phyloP scores from a whole-genome alignment of 2,888 invertebrate species.

The Pediacus dermestoides region DNA sequence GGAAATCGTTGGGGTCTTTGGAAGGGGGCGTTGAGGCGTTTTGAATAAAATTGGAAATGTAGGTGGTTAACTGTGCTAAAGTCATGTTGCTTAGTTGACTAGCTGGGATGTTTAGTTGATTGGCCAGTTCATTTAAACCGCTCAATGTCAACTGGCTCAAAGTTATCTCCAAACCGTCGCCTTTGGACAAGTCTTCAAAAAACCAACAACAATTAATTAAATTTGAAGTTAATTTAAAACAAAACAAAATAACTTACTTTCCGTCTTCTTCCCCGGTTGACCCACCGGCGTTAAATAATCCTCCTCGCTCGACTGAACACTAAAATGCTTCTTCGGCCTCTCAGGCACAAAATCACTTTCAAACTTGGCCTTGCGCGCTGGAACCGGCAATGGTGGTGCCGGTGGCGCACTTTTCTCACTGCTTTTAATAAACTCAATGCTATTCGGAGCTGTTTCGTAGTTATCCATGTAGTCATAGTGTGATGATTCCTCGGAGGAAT shows the following conservation, averaged over 20 bases:
- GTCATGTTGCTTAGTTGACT: conserved; percentile 81
- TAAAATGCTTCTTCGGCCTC: conserved; percentile 43
- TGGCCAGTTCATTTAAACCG: conserved; percentile 75
- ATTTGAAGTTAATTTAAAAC: no score
- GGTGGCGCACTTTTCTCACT: conserved; percentile 55
- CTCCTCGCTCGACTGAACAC: conserved; percentile 49
- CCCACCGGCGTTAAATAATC: conserved; percentile 66
- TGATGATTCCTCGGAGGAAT: conserved; percentile 54
- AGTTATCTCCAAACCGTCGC: conserved; percentile 67
- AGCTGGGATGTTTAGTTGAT: conserved; percentile 71
- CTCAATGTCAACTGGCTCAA: conserved; percentile 77
- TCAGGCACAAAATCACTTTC: conserved; percentile 52
- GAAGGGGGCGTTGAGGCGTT: conserved; percentile 28
- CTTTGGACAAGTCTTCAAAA: conserved; percentile 13
- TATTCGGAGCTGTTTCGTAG: conserved; percentile 45
- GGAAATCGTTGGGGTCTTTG: conserved; percentile 50
- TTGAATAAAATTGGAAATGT: conserved; percentile 62
- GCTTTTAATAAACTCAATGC: conserved; percentile 30
- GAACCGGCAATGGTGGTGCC: conserved; percentile 62
- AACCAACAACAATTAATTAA: no score
- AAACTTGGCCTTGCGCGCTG: conserved; percentile 54
- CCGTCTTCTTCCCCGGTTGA: conserved; percentile 24
- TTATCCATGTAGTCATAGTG: conserved; percentile 57
- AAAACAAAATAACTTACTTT: no score
- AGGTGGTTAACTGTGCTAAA: conserved; percentile 78